These are phyloP conservation scores for Nipponacmea schrenckii DNA, from an alignment of 2,888 invertebrate species.

Conservation along the genomic window DNA sequence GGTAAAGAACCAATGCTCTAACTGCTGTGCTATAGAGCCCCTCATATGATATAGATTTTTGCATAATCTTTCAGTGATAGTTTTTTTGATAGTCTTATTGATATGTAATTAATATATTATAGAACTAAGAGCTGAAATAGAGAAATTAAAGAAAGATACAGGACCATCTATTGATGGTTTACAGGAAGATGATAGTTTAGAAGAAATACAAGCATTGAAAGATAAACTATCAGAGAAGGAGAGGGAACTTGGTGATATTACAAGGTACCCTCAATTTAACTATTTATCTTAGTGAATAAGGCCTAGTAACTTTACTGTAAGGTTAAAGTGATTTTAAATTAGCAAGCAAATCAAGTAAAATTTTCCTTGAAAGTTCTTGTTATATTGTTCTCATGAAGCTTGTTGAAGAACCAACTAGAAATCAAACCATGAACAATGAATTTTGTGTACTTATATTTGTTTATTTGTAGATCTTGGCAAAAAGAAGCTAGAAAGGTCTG, in stretches of 20 bases:
- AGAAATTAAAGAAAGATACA: slow-evolving; percentile 73
- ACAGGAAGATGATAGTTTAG: slow-evolving; percentile 42
- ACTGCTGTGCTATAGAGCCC: too few species aligned
- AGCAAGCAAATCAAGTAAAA: too few species aligned
- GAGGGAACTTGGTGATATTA: slow-evolving; percentile 73
- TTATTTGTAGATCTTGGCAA: slow-evolving; percentile 69
- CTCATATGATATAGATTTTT: too few species aligned
- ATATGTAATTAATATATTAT: slow-evolving; percentile 38
- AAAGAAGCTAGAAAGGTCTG: slow-evolving; percentile 66
- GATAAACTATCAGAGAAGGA: slow-evolving; percentile 74
- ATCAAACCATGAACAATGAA: background rate
- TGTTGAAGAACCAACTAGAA: background rate
- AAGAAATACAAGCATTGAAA: slow-evolving; percentile 73
- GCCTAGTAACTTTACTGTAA: too few species aligned
- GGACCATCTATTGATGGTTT: slow-evolving; percentile 29
- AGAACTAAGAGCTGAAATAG: slow-evolving; percentile 78
- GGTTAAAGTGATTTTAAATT: too few species aligned
- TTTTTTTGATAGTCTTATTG: background rate
- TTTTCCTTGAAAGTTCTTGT: too few species aligned
- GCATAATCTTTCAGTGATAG: too few species aligned
- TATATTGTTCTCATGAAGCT: too few species aligned
- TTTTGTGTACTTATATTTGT: background rate
- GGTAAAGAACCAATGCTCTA: too few species aligned
- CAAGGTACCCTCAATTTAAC: slow-evolving; percentile 67
- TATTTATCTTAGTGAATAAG: too few species aligned